Evolutionary conservation across 2,113 vertebrate species (phyloP).

Genomic region (Pelecanus crispus): DNA sequence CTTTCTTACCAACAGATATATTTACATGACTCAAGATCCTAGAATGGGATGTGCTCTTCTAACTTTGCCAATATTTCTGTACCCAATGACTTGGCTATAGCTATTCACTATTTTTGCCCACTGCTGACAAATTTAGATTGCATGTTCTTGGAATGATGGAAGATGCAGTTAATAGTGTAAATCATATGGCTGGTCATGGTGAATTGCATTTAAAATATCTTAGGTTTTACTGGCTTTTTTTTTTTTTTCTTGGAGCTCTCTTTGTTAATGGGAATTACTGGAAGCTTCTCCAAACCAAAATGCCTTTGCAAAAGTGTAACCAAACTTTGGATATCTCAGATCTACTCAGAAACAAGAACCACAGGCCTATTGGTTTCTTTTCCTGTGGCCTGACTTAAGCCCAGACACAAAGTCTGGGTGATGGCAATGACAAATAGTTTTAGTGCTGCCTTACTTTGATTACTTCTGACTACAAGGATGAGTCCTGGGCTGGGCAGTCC

Average conservation of each 20-base stretch:
- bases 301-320: not conserved
- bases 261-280: not conserved
- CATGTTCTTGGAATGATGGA: not conserved
- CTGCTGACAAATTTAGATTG: conserved; percentile 2
- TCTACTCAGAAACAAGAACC: not conserved
- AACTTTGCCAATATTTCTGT: not conserved
- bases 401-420: not conserved
- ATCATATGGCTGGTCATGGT: not conserved
- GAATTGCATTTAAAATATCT: not conserved
- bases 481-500: not conserved
- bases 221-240: not conserved
- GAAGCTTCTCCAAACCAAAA: not conserved
- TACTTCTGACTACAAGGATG: not conserved
- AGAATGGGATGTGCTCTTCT: not conserved
- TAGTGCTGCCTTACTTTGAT: not conserved
- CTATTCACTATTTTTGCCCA: not conserved
- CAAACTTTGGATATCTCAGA: not conserved
- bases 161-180: not conserved
- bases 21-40: not conserved
- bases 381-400: not conserved
- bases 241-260: not conserved
- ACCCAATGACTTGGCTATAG: not conserved
- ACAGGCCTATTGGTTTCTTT: not conserved
- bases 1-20: not conserved
- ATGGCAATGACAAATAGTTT: not conserved